Evolutionary conservation across 2,113 vertebrate genomes (phyloP), one percentile per base, ranked within the genome.

Genomic region (Mus pahari): DNA sequence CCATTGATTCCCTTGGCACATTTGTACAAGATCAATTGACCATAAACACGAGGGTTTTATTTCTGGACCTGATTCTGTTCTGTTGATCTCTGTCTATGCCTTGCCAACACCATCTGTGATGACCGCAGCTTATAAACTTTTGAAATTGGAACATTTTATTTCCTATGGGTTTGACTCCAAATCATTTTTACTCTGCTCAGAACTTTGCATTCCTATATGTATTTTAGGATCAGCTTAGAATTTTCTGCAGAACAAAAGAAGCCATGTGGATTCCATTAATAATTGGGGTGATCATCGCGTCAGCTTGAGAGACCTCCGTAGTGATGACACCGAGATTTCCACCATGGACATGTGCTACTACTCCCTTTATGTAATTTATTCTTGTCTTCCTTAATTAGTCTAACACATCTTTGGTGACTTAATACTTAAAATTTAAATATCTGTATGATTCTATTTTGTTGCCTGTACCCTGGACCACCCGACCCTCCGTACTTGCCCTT

Each of bases 21-120:
- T 58, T 42, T 94, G 70, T 42, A 53, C 68, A 55, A 75, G 77
- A 90, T 64, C 70, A 82, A 74, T 50, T 74, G 87, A 83, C 33
- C 87, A 75, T 90, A 75, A 89, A 89, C 17, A 42, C 33, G 60
- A 83, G 68, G 5, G 26, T 83, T 94, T 94, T 90, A 64, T 82
- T 74, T 64, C 66, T 90, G 68, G 68, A 74, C 42, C 83, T 36
- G 31, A 64, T 55, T 90, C 58, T 75, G 36, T 73, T 62, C 26
- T 3, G 91, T 87, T 95, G 42, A 91, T 94, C 77, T 79, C 31
- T 79, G 48, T 86, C 26, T 87, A 36, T 79, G 36, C 3, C 36
- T 28, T 92, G 74, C 90, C 45, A 88, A 6, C 20, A 64, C 42
- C 66, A 82, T 73, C 83, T 95, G 66, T 88, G 53, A 92, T 82